phyloP scores from a whole-genome alignment of 2,888 invertebrate species.

The Netelia melanura region DNA sequence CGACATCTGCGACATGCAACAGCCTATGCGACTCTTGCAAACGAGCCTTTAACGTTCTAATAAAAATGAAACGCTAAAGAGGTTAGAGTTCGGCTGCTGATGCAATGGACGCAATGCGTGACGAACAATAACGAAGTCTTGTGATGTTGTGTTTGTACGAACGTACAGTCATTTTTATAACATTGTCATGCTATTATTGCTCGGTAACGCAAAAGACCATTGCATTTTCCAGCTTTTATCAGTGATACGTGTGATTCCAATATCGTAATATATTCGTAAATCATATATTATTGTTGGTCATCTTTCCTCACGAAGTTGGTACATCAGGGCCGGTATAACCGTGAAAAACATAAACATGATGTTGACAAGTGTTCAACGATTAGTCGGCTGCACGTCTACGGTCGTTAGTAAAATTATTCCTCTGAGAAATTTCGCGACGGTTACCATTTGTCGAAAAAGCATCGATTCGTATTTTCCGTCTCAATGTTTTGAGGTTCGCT shows the following conservation, averaged over 20 bases:
- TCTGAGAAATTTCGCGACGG: constrained; percentile 42
- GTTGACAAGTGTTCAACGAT: constrained; percentile 65
- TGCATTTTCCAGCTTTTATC: neutral
- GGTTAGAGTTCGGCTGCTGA: neutral
- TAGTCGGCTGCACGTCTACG: constrained; percentile 44
- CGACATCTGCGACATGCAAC: too few species aligned
- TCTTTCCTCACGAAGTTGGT: neutral
- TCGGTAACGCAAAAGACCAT: constrained; percentile 10
- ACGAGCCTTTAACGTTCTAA: too few species aligned
- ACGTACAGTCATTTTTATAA: constrained; percentile 2
- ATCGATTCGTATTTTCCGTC: neutral
- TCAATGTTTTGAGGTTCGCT: constrained; percentile 29
- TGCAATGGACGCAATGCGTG: neutral
- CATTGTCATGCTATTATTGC: constrained; percentile 27
- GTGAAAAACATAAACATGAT: constrained; percentile 64
- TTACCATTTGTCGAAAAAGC: constrained; percentile 17
- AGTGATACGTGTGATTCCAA: neutral
- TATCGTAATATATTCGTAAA: constrained; percentile 16
- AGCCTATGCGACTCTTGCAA: too few species aligned
- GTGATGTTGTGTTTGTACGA: constrained; percentile 21
- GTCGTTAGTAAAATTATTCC: constrained; percentile 26
- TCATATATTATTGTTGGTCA: neutral
- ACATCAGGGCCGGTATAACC: neutral
- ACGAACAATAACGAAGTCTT: constrained; percentile 10
- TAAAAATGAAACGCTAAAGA: neutral